These are phyloP conservation scores for Emmelina monodactyla DNA, from an alignment of 2,888 invertebrate species.

Conservation along the genomic window DNA sequence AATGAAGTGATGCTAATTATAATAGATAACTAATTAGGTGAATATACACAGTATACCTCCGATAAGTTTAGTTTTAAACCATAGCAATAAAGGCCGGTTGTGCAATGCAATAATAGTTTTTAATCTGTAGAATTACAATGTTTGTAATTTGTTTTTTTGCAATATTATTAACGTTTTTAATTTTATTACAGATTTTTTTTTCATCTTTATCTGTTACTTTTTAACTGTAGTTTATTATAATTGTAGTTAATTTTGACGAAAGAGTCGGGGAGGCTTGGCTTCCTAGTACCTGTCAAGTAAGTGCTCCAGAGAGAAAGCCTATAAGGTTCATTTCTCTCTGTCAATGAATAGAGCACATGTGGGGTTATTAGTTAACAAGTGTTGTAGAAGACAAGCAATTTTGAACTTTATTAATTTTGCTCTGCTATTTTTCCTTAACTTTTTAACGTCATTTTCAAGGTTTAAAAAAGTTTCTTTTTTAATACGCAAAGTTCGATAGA, in stretches of 20 bases:
- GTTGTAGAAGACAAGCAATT: too few relatives aligned
- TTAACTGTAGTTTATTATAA: constrained; percentile 1
- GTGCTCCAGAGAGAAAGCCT: constrained; percentile 45
- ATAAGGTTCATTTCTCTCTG: too few relatives aligned
- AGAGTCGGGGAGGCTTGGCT: constrained; percentile 58
- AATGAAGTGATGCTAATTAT: not conserved
- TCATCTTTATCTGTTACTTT: not conserved
- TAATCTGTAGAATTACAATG: too few relatives aligned
- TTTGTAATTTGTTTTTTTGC: too few relatives aligned
- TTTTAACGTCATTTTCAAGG: too few relatives aligned
- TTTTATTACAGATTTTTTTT: not conserved
- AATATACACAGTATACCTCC: constrained; percentile 14
- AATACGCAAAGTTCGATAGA: too few relatives aligned
- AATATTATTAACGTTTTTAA: not conserved
- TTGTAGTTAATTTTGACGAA: too few relatives aligned
- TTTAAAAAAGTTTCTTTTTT: too few relatives aligned
- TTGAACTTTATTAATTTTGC: too few relatives aligned
- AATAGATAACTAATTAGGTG: not conserved
- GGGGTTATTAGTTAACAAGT: too few relatives aligned
- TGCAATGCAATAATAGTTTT: constrained; percentile 56
- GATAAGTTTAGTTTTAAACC: constrained; percentile 8
- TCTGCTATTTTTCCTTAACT: too few relatives aligned
- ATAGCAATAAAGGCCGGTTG: constrained; percentile 45
- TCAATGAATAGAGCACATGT: too few relatives aligned
- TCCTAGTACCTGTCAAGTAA: constrained; percentile 61